Conservation (phyloP, 2,797 vertebrate species). For the Botia kubotai region DNA sequence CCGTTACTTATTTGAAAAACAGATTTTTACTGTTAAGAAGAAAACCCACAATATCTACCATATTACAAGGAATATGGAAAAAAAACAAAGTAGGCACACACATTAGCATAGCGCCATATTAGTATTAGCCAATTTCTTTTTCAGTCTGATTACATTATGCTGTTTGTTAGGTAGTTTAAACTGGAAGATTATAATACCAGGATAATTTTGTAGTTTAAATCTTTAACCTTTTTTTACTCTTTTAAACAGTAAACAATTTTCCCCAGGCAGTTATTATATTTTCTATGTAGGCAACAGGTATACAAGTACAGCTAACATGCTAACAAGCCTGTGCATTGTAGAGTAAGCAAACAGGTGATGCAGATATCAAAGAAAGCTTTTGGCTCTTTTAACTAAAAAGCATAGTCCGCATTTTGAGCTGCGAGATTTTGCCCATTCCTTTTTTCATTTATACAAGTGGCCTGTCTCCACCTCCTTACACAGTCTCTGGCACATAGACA, state of each 20-base stretch:
- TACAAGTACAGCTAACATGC: background rate
- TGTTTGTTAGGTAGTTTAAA: background rate
- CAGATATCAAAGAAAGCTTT: too few relatives aligned
- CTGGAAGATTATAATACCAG: background rate
- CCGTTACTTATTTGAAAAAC: background rate
- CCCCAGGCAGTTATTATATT: too few relatives aligned
- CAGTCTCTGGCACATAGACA: slow-evolving; percentile 29
- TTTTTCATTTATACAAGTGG: background rate
- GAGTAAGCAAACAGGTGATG: too few relatives aligned
- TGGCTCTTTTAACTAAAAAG: too few relatives aligned
- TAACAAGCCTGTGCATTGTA: too few relatives aligned
- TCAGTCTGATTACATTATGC: background rate
- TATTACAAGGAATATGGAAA: too few relatives aligned
- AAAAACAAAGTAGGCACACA: too few relatives aligned
- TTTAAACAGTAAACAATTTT: background rate
- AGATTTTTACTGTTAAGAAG: background rate
- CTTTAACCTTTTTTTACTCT: background rate
- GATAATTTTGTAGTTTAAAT: background rate
- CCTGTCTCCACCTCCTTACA: too few relatives aligned
- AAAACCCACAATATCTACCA: too few relatives aligned
- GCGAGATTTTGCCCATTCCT: slow-evolving; percentile 64
- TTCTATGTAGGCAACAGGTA: background rate
- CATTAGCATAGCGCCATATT: background rate
- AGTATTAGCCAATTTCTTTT: background rate
- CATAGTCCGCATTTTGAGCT: slow-evolving; percentile 25